Base-by-base conservation (phyloP, 2,113 vertebrate species). In the Oreotrochilus melanogaster region DNA sequence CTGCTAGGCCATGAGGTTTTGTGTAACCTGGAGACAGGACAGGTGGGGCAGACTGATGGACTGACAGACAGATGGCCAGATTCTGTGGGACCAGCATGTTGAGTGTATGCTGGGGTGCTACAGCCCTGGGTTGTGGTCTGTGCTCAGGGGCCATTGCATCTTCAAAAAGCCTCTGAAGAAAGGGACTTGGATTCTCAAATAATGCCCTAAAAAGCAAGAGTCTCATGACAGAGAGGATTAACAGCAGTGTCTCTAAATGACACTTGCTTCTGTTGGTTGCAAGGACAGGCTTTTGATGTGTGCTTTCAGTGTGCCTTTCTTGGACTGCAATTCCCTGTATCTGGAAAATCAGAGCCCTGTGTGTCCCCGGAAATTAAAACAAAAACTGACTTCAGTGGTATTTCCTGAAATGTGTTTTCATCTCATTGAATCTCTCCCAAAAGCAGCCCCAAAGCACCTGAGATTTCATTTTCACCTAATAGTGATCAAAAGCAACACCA, bases 401-500 rank as follows among this genome's bases (percentile, higher is more conserved):
- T 94, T 96, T 94, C 92, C 86, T 88, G 79, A 95, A 90, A 92
- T 33, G 86, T 1, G 0, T 90, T 96, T 90, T 96, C 75, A 78
- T 90, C 82, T 94, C 92, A 84, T 48, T 75, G 79, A 86, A 70
- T 93, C 85, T 89, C 88, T 95, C 79, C 79, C 89, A 92, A 86
- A 58, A 95, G 86, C 72, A 83, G 72, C 90, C 92, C 90, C 0
- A 31, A 66, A 97, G 95, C 83, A 74, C 51, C 57, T 7, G 16
- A 92, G 92, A 86, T 96, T 96, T 97, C 90, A 94, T 97, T 94
- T 95, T 90, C 65, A 69, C 86, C 92, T 90, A 79, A 85, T 69
- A 94, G 79, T 45, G 83, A 95, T 96, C 92, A 96, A 93, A 97
- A 95, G 42, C 74, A 96, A 92, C 92, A 95, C 81, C 90, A 93